A percentile compares a stretch with the other conserved stretches of the same genome.
These are phyloP conservation scores for Palloptera scutellata DNA, from an alignment of 2,888 invertebrate species.

Conservation along the genomic window DNA sequence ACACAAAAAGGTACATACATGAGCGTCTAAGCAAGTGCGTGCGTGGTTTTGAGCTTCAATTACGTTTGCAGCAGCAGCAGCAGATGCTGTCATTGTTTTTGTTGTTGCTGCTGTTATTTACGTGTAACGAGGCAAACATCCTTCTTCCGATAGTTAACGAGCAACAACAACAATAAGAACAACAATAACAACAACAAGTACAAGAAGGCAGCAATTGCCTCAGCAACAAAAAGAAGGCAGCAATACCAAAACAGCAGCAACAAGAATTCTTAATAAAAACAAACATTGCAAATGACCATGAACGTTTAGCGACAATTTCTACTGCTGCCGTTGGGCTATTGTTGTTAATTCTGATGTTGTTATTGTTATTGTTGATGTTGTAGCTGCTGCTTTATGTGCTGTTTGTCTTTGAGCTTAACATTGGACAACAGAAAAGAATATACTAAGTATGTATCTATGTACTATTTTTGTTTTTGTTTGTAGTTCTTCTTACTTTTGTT, in stretches of 20 bases:
- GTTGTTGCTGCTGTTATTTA: too few species aligned
- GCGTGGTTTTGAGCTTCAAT: neutral
- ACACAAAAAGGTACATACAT: neutral
- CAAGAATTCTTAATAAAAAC: slow-evolving; percentile 9
- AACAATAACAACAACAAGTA: neutral
- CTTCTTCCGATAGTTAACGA: neutral
- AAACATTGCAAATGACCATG: slow-evolving; percentile 26
- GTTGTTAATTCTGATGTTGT: too few species aligned
- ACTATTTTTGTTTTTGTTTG: too few species aligned
- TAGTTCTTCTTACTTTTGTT: too few species aligned
- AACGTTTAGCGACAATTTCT: slow-evolving; percentile 26
- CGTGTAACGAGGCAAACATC: too few species aligned
- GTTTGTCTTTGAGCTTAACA: too few species aligned
- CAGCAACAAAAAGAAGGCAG: neutral
- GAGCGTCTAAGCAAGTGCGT: neutral
- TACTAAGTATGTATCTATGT: too few species aligned
- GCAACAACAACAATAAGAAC: slow-evolving; percentile 6
- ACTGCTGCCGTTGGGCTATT: too few species aligned
- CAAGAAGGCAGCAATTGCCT: neutral
- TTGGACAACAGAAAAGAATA: too few species aligned
- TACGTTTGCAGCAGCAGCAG: slow-evolving; percentile 1
- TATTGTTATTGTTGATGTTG: too few species aligned
- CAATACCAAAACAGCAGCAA: neutral
- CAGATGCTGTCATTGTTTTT: neutral
- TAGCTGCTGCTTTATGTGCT: too few species aligned